Evolutionary conservation across 2,113 vertebrate species (phyloP), one percentile per base, ranked within the genome.

Genomic region (Phrynosoma blainvillii): DNA sequence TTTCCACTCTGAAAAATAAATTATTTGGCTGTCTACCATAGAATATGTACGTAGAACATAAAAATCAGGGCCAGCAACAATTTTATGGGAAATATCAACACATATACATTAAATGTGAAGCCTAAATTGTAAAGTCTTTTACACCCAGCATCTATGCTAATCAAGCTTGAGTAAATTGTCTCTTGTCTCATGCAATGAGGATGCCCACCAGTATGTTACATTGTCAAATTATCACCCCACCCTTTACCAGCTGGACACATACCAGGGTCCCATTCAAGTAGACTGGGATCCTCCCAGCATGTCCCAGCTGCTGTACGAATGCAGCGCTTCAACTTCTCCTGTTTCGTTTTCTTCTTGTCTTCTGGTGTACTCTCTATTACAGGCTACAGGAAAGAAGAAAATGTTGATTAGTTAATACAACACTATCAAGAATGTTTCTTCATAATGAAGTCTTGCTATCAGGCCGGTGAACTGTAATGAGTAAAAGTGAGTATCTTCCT

Each of bases 241-340:
- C 42, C 4, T 62, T 14, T 16, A 62, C 59, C 13, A 14, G 11
- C 5, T 52, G 8, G 4, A 5, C 65, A 23, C 90, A 94, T 52
- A 99, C 98, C 98, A 10, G 97, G 21, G 0, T 99, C 98, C 98
- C 98, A 99, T 65, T 98, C 98, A 84, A 98, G 84, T 56, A 99
- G 95, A 88, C 98, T 98, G n/a, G 96, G 93, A 87, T 98, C 98
- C 79, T 99, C 98, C 98, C 98, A 99, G 86, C 94, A 95, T 7
- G 96, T 98, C 20, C 98, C 98, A 0, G 98, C 98, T 3, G 98
- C 98, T 0, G 98, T 98, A 1, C 98, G 97, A 90, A 99, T 98
- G 84, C 98, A 98, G 76, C 98, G 98, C 93, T 97, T 98, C 89
- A 97, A 92, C 84, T 98, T 98, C 79, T 98, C 98, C 4, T 93